Evolutionary conservation across 30 jellyfish, hydroid and myxozoan genomes (phyloP), one percentile per base, ranked within the genome.

Genomic region (Phacellophora camtschatica): DNA sequence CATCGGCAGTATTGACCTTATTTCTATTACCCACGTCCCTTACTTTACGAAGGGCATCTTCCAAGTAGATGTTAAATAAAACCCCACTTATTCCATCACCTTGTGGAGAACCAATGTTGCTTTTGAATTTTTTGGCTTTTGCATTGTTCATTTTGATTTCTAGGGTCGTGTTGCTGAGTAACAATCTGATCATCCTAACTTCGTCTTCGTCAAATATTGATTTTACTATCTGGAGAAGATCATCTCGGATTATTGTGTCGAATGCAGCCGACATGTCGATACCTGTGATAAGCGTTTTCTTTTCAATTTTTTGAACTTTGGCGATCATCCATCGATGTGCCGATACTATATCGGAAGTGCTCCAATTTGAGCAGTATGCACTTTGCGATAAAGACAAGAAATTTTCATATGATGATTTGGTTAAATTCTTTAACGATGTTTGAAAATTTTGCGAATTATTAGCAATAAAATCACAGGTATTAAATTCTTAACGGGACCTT

Each of bases 281-380:
- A 42, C 86, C 88, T 16, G 80, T 75, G 88, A 34, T 46, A 20
- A 55, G 57, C 23, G 39, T 51, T 55, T 53, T 45, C 31, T 29
- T 63, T 65, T 80, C 66, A 63, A 77, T 63, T 65, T 12, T 41
- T 76, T 76, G 88, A 27, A 80, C 41, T 43, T 58, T 74, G 27
- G 70, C 67, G 24, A 50, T 80, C 29, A 64, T 80, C 84, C 83
- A 80, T 80, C 65, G 48, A 77, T 80, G 28, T 80, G 91, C 83
- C 90, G 75, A 80, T 8, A 65, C 73, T 27, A 80, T 80, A 39
- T 80, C 84, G 63, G 83, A 80, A 23, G 76, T 48, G 65, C 91
- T 64, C 84, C 83, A 76, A 50, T 66, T 64, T 30, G 91, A 84
- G 45, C 83, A 61, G 51, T 67, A 46, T 65, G 92, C 92, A 46